Evolutionary conservation across 2,888 invertebrate species (phyloP), one percentile per base, ranked within the genome.

Genomic region (Drosophila mayaguana): DNA sequence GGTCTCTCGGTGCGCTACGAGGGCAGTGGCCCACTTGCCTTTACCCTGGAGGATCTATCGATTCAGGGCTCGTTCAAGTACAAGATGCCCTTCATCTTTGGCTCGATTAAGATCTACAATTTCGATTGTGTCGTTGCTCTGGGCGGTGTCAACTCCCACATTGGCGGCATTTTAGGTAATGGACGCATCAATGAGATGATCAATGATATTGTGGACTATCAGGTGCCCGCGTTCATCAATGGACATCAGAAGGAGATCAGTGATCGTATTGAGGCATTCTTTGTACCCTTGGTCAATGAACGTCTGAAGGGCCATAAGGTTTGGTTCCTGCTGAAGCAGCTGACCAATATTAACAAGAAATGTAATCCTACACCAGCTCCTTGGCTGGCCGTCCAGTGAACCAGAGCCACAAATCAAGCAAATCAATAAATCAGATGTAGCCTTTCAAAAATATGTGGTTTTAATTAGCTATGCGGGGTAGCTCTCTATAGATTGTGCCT

Each of bases 11-110:
- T 91, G 36, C 85, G 86, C 16, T 92, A 91, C 61, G 85, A 91
- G 60, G 90, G 91, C 36, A 32, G 69, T 3, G 92, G 91, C 3
- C 90, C 89, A 12, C 34, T 92, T 54, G 75, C 88, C 55, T 84
- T 92, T 16, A 40, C 80, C 4, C 66, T 92, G 56, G 70, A 90
- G 18, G 77, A 92, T 74, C 82, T 92, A 0, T 83, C 79, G 4
- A 63, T 92, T 14, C 53, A 86, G 55, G 92, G 92, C 5, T 72
- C 84, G 42, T 91, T 92, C 77, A 91, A 91, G 59, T 92, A 92
- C 64, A 92, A 88, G 75, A 85, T 91, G 83, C 92, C 92, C 45
- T 64, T 89, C 46, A 55, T 92, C 9, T 89, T 84, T 28, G 92
- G 92, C 28, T 91, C 91, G 36, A 85, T 91, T 34, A 90, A 88